phyloP scores from a whole-genome alignment of 92 coral and sea anemone species.

The Epizoanthus ramosus region DNA sequence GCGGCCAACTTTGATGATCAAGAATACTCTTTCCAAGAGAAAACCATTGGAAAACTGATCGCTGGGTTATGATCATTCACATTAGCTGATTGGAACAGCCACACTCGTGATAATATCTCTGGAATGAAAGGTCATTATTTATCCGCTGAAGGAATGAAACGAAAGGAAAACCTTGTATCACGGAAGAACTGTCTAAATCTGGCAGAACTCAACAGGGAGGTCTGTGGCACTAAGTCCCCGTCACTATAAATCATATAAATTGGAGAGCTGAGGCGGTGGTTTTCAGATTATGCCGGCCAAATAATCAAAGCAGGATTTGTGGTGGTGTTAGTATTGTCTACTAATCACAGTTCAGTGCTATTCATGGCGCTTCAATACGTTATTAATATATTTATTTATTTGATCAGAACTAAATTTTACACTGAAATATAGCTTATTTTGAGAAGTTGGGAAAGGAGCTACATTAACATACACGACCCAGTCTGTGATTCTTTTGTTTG shows the following conservation, averaged over 20 bases:
- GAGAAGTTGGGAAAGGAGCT: no score
- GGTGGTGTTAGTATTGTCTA: not conserved
- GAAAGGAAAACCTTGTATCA: constrained; percentile 2
- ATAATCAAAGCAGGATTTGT: constrained; percentile 5
- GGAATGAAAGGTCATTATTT: constrained; percentile 11
- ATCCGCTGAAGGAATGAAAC: constrained; percentile 6
- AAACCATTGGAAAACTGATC: not conserved
- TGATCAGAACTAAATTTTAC: no score
- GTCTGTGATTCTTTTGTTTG: no score
- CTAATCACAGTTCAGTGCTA: no score
- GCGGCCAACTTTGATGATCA: not conserved
- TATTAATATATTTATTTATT: no score
- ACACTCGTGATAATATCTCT: not conserved
- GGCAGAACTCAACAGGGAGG: constrained; percentile 1
- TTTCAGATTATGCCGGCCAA: not conserved
- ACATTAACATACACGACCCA: no score
- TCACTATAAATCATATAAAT: not conserved
- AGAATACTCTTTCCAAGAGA: not conserved
- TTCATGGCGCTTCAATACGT: no score
- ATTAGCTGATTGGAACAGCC: constrained; percentile 1
- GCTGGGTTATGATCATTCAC: not conserved
- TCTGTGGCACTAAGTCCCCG: not conserved
- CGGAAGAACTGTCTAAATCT: constrained; percentile 8
- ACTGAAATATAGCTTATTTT: no score
- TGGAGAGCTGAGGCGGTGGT: not conserved